Evolutionary conservation across 1,140 invertebrate species (phyloP).

Genomic region (Condylostylus longicornis): DNA sequence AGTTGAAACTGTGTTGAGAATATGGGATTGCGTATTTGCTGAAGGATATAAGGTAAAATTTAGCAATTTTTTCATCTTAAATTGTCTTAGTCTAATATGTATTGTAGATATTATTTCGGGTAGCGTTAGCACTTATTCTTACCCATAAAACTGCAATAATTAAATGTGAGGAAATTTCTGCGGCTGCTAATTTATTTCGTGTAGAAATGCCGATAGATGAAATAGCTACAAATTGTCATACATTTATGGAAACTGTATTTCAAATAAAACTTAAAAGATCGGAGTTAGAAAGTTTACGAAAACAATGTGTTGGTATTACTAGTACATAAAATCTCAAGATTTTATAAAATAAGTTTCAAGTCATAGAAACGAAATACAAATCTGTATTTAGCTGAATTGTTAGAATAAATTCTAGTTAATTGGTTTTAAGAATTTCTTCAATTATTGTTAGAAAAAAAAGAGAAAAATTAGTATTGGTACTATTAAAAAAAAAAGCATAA

Average conservation of each 20-base stretch:
- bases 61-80: neutral
- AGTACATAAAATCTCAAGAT: slow-evolving; percentile 17
- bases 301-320: slow-evolving; percentile 31
- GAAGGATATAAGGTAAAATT: slow-evolving; percentile 68
- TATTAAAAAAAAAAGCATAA: too few species aligned
- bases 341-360: too few species aligned
- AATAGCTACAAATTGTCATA: slow-evolving; percentile 55
- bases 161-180: slow-evolving; percentile 51
- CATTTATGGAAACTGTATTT: slow-evolving; percentile 62
- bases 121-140: slow-evolving; percentile 60
- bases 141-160: slow-evolving; percentile 50
- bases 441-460: too few species aligned
- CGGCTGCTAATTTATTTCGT: slow-evolving; percentile 54
- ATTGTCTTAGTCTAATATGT: neutral
- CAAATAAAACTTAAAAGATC: slow-evolving; percentile 45
- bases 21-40: slow-evolving; percentile 91
- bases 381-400: too few species aligned
- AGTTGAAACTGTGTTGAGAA: slow-evolving; percentile 75
- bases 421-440: too few species aligned
- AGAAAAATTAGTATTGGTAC: too few species aligned
- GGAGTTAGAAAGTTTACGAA: slow-evolving; percentile 41
- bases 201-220: slow-evolving; percentile 45
- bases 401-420: too few species aligned
- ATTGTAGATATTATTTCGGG: slow-evolving; percentile 48
- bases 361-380: too few species aligned